These are phyloP conservation scores for Hozukius guyotensis DNA, from an alignment of 2,797 vertebrate genomes.

Conservation along the genomic window DNA sequence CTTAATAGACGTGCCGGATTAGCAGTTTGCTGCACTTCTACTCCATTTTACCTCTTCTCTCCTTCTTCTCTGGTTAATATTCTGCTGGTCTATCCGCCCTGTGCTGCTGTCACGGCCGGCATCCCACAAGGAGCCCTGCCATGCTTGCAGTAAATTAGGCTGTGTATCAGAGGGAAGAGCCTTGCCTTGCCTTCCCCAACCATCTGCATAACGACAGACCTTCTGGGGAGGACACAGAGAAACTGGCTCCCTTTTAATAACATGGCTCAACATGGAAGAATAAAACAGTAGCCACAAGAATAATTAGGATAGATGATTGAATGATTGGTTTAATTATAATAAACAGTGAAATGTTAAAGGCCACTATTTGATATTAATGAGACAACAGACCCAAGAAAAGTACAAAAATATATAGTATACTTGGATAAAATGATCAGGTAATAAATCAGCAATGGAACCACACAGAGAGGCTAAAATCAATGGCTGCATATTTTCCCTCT, in stretches of 20 bases:
- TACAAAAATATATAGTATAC: background rate
- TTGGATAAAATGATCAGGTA: background rate
- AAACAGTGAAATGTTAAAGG: background rate
- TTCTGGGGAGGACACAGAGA: slow-evolving; percentile 15
- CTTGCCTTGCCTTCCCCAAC: background rate
- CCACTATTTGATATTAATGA: background rate
- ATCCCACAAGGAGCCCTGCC: slow-evolving; percentile 31
- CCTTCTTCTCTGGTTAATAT: slow-evolving; percentile 50
- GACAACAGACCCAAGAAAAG: background rate
- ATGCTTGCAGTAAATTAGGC: slow-evolving; percentile 57
- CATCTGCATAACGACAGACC: slow-evolving; percentile 37
- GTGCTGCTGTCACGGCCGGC: slow-evolving; percentile 48
- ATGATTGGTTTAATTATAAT: background rate
- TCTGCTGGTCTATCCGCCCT: slow-evolving; percentile 20
- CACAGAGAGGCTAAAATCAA: background rate
- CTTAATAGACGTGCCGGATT: slow-evolving; percentile 32
- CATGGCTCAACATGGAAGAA: background rate
- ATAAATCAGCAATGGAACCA: background rate
- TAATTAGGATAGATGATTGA: background rate
- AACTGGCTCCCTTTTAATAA: background rate
- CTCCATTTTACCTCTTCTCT: background rate
- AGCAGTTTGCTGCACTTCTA: slow-evolving; percentile 24
- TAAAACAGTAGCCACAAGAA: background rate
- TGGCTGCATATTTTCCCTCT: background rate
- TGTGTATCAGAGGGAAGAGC: slow-evolving; percentile 42